Base-by-base conservation (phyloP, 2,888 invertebrate species). In the Dynastes hyllus region DNA sequence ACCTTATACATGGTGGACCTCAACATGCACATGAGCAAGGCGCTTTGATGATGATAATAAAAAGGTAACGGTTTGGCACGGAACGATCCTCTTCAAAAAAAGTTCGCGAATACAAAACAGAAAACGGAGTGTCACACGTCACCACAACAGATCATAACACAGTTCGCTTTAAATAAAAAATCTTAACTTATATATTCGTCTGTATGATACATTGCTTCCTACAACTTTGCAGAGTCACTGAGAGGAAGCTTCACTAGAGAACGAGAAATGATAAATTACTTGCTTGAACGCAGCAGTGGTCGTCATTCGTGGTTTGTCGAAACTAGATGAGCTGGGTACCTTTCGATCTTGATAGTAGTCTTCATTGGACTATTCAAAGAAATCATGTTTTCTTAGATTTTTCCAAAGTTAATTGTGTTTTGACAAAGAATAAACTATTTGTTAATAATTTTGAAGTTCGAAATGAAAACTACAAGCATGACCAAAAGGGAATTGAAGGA, bases 91-190 rank as follows among this genome's bases (percentile, higher is more conserved):
- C 71, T 55, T 58, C 71, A 58, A 55, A 53, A 32, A 50, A 32
- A 50, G 58, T 58, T 58, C 73, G 40, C 73, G 73, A 29, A 40
- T 73, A 73, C 40, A 73, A 58, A 40, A 22, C 22, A 22, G 22
- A 29, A 53, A 53, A 58, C 55, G 55, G 55, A 58, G 8, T 58
- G 55, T 58, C 55, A 16, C 53, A 16, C 16, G 61, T 73, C 73
- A 73, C 73, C 73, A 73, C 73, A 73, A 73, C 73, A 73, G 73
- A 73, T 73, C 73, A 73, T 73, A 55, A 73, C 40, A 73, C 58
- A 73, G 73, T 73, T 32, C n/a, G 22, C 45, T 16, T 37, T 45
- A 45, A 45, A 45, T 45, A 45, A 45, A 8, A 8, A 45, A 45
- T 8, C 45, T 45, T 45, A 45, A 45, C 11, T 45, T 45, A 45